Evolutionary conservation across 2,888 invertebrate species (phyloP).

Genomic region (Andrena hattorfiana): DNA sequence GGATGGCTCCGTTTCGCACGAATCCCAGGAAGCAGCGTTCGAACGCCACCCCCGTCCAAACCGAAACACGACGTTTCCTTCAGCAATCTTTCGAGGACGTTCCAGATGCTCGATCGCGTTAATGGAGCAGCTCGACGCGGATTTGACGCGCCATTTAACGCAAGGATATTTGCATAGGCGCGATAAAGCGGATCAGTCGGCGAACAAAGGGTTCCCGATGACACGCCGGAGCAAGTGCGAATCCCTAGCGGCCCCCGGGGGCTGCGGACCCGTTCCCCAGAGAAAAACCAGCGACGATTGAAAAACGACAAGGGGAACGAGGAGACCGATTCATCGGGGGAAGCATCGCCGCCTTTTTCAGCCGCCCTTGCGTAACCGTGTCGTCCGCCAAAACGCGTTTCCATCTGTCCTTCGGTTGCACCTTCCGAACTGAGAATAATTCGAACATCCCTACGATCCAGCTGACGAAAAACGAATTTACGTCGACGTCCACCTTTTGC

Average conservation of each 20-base stretch:
- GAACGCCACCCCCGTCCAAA: background rate
- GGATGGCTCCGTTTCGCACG: too few relatives aligned
- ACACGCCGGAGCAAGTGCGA: conserved; percentile 59
- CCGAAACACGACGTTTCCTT: background rate
- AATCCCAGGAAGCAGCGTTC: too few relatives aligned
- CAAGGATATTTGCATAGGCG: conserved; percentile 52
- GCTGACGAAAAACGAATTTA: background rate
- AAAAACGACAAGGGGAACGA: conserved; percentile 12
- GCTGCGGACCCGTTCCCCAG: conserved; percentile 62
- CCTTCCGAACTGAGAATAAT: background rate
- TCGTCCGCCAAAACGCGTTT: conserved; percentile 27
- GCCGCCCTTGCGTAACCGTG: conserved; percentile 42
- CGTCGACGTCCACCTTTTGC: background rate
- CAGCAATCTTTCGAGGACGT: conserved; percentile 1
- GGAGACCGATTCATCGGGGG: background rate
- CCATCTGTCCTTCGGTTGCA: conserved; percentile 10
- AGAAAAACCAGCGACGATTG: background rate
- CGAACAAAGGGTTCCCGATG: conserved; percentile 64
- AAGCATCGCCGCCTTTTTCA: conserved; percentile 32
- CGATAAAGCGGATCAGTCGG: conserved; percentile 56
- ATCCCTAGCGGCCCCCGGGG: conserved; percentile 43
- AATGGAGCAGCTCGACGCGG: conserved; percentile 47
- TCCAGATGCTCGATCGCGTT: conserved; percentile 26
- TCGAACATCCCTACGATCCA: background rate
- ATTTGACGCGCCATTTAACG: conserved; percentile 60